Evolutionary conservation across 2,113 vertebrate genomes (phyloP), one percentile per base, ranked within the genome.

Genomic region (Labeo rohita): DNA sequence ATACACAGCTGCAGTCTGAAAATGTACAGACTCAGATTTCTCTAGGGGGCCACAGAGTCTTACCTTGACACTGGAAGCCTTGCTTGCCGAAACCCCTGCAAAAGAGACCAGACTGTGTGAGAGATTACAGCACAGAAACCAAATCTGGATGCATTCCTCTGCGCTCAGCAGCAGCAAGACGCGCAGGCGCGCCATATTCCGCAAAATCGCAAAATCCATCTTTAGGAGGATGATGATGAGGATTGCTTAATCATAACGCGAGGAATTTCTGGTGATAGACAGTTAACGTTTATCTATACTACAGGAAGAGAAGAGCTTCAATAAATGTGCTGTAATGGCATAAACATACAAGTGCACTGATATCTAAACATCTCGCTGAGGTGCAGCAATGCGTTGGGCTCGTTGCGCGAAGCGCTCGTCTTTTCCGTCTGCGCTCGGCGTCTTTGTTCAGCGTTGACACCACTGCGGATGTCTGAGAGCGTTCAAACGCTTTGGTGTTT

Each of bases 51-150:
- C n/a, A 10, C 16, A 52, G 65, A 83, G 39, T 15, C 88, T 85
- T 87, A 89, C 88, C 88, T 89, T 89, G 88, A 87, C 88, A 89
- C 77, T 89, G 88, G 77, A 89, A 89, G 84, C 88, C 88, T 50
- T 89, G 88, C 36, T 89, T 89, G 63, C 88, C 88, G 85, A 89
- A 89, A 70, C 88, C 88, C 88, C 88, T 89, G 81, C 75, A 89
- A 87, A 76, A 84, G 80, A 80, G 72, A 59, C 52, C 7, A 76
- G 50, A 86, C 47, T 18, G 65, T 66, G 70, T 83, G 12, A 77
- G 36, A 52, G 70, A 84, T 23, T 34, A 78, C 52, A 59, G 45
- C 50, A 13, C 34, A 47, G 68, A 59, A 56, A 74, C 8, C 45
- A 43, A 78, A 83, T 70, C 83, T 63, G 83, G 49, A 80, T 56